phyloP scores from a whole-genome alignment of 1,140 invertebrate species.

The Ips nitidus region DNA sequence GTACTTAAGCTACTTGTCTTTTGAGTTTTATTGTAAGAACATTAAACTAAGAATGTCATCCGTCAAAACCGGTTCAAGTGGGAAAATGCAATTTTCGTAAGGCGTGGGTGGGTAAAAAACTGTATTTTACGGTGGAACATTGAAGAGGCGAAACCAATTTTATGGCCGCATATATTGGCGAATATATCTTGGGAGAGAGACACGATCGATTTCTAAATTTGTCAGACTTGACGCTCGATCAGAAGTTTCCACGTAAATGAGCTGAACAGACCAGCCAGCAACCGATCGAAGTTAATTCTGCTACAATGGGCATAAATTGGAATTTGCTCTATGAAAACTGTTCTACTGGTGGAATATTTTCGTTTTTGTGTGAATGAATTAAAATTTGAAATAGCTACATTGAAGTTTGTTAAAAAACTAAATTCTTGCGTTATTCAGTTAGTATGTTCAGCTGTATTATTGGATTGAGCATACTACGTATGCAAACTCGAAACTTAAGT shows the following conservation, averaged over 20 bases:
- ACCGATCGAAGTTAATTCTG: conserved; percentile 5
- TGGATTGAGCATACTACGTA: too few relatives aligned
- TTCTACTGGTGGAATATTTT: too few relatives aligned
- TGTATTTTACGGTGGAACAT: too few relatives aligned
- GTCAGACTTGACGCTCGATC: conserved; percentile 3
- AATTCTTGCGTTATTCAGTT: too few relatives aligned
- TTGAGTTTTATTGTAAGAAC: too few relatives aligned
- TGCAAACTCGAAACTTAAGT: background rate
- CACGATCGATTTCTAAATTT: conserved; percentile 3
- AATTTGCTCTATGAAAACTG: background rate
- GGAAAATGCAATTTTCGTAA: too few relatives aligned
- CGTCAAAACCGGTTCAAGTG: too few relatives aligned
- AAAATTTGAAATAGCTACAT: background rate
- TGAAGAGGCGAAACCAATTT: background rate
- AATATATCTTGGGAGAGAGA: background rate
- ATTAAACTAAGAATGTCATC: too few relatives aligned
- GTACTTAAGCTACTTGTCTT: too few relatives aligned
- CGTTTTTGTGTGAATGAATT: background rate
- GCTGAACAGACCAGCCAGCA: background rate
- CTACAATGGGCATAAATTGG: background rate
- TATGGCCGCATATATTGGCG: background rate
- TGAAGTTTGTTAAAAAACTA: too few relatives aligned
- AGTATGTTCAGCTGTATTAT: too few relatives aligned
- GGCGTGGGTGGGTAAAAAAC: too few relatives aligned
- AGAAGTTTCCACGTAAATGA: background rate